Base-by-base conservation (phyloP, 2,797 vertebrate genomes). In the Chaetodon trifasciatus region DNA sequence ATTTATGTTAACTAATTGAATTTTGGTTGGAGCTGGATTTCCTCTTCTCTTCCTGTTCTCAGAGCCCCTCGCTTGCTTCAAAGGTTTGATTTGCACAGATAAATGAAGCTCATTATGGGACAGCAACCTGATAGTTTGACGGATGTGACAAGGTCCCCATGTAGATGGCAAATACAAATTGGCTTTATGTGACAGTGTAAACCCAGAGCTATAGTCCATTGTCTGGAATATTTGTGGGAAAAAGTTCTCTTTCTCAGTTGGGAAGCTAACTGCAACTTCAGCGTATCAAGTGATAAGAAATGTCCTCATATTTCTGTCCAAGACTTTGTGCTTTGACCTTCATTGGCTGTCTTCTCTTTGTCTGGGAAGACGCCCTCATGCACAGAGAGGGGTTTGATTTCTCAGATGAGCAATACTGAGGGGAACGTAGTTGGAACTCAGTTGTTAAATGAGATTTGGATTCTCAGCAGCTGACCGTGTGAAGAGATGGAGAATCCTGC, bases 381-480 rank as follows among this genome's bases (percentile, higher is more conserved):
- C 67, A 49, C 37, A 32, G 24, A 46, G 64, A 76, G 12, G 17
- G 57, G 65, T 73, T 70, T 87, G 61, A 73, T 87, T 42, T 68
- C 49, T 39, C 39, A 78, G 78, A 66, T 68, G 70, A 77, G 35
- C 4, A 16, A 49, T 47, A 53, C 37, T n/a, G 73, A 82, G 19
- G 35, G 50, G 56, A 47, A 67, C 39, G n/a, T 23, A 7, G 50
- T 2, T 32, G 28, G 28, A 32, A 3, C 4, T 32, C 28, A 32
- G 28, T 32, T 32, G 28, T 32, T 32, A 32, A 32, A 32, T 32
- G 28, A 32, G 28, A 28, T 46, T 8, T 40, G 40, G 40, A 40
- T 40, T 11, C 40, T 40, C 40, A 40, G 40, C 40, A 40, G 40
- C 40, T 40, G 40, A 40, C 40, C 40, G 40, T 40, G 7, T 40